Evolutionary conservation across 2,113 vertebrate species (phyloP).

Genomic region (Hypanus sabinus): DNA sequence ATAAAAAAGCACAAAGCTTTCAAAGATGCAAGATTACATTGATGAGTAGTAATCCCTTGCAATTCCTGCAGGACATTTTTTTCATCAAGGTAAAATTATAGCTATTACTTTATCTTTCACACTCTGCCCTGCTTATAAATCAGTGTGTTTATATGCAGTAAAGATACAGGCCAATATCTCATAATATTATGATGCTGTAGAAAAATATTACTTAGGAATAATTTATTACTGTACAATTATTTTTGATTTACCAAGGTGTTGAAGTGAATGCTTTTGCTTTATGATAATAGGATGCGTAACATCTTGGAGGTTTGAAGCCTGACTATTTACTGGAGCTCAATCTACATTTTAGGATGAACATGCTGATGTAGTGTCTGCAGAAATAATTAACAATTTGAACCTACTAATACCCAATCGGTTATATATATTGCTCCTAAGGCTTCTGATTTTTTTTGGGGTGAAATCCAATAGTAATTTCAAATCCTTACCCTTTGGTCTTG

Average conservation of each 20-base stretch:
- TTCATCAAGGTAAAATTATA: constrained; percentile 22
- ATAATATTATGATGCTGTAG: neutral
- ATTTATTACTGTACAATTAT: neutral
- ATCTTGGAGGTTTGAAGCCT: neutral
- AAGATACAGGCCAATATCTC: neutral
- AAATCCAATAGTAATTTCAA: neutral
- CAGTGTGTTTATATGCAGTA: neutral
- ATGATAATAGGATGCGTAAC: neutral
- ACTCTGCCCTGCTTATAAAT: neutral
- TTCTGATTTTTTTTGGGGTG: neutral
- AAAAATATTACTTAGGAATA: neutral
- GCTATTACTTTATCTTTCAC: neutral
- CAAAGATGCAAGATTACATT: neutral
- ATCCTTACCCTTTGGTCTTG: neutral
- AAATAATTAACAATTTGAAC: neutral
- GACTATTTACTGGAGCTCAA: neutral
- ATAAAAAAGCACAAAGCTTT: neutral
- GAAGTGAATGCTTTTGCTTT: neutral
- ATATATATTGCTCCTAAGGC: neutral
- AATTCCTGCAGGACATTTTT: neutral
- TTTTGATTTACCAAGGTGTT: neutral
- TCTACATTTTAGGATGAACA: neutral
- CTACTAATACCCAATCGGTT: neutral
- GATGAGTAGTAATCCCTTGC: constrained; percentile 18
- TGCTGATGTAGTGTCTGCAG: neutral